Conservation (phyloP, 2,797 vertebrate genomes). For the Ataeniobius toweri region DNA sequence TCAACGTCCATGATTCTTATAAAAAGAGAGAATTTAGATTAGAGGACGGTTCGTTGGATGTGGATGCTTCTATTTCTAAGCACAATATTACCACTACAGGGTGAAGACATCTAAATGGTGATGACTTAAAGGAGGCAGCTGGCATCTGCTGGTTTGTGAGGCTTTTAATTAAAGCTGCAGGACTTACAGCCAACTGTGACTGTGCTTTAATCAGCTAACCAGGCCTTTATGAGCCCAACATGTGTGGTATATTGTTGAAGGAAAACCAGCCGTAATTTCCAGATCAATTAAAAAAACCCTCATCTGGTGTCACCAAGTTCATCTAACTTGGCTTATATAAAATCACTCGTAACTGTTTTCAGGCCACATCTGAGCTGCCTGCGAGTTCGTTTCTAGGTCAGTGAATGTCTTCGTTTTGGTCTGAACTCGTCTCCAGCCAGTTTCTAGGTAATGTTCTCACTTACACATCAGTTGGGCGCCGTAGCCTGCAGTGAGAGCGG, state of each 20-base stretch:
- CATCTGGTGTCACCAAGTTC: constrained; percentile 3
- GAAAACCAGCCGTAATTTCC: constrained; percentile 26
- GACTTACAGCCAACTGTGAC: constrained; percentile 43
- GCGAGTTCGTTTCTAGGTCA: not conserved
- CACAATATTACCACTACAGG: constrained; percentile 34
- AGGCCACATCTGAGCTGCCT: not conserved
- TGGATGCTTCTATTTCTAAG: constrained; percentile 37
- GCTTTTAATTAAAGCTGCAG: constrained; percentile 57
- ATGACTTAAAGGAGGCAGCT: constrained; percentile 52
- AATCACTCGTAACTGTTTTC: constrained; percentile 1
- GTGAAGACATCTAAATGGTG: constrained; percentile 40
- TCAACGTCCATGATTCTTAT: constrained; percentile 32
- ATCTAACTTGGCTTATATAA: not conserved
- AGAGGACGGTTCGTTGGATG: constrained; percentile 23
- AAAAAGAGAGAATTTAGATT: constrained; percentile 34
- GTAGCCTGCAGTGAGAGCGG: constrained; percentile 40
- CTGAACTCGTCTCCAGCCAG: constrained; percentile 7
- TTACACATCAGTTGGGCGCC: constrained; percentile 55
- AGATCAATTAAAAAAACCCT: constrained; percentile 5
- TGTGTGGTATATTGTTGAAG: constrained; percentile 23
- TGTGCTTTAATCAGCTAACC: constrained; percentile 60
- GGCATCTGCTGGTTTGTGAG: constrained; percentile 50
- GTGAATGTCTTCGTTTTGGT: not conserved
- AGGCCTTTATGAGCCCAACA: constrained; percentile 41
- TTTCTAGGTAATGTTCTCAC: constrained; percentile 55